phyloP scores from a whole-genome alignment of 1,140 invertebrate species.

The Penaeus chinensis region DNA sequence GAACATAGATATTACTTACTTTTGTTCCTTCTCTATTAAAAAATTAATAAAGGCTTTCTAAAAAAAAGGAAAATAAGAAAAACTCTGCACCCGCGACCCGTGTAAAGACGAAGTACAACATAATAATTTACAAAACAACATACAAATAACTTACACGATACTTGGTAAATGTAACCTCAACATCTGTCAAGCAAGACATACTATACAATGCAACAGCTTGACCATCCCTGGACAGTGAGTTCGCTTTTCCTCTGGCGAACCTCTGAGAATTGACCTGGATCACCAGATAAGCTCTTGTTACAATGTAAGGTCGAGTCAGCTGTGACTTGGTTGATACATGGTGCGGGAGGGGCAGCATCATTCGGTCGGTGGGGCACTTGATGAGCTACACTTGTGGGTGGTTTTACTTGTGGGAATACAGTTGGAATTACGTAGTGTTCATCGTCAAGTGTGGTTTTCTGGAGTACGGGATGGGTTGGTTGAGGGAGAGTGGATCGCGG shows the following conservation, averaged over 20 bases:
- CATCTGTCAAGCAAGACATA: constrained; percentile 13
- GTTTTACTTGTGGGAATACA: constrained; percentile 12
- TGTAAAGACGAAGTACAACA: constrained; percentile 36
- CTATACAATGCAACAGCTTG: constrained; percentile 27
- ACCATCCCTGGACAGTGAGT: not conserved
- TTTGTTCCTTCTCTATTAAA: constrained; percentile 1
- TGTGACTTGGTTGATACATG: constrained; percentile 11
- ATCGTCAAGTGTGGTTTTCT: not conserved
- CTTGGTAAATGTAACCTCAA: constrained; percentile 41
- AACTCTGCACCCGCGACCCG: constrained; percentile 31
- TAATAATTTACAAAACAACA: constrained; percentile 37
- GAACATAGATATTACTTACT: too few species aligned
- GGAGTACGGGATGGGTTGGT: not conserved
- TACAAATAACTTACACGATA: constrained; percentile 30
- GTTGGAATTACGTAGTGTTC: constrained; percentile 18
- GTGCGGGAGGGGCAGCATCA: constrained; percentile 1
- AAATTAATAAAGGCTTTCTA: constrained; percentile 4
- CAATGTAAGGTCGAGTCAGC: constrained; percentile 13
- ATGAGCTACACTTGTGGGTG: constrained; percentile 19
- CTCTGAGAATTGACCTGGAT: not conserved
- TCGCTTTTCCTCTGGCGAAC: not conserved
- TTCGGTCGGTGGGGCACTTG: constrained; percentile 20
- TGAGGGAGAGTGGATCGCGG: constrained; percentile 24
- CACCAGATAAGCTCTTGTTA: constrained; percentile 15
- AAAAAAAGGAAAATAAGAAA: constrained; percentile 1